These are phyloP conservation scores for Dicentrarchus labrax DNA, from an alignment of 2,113 vertebrate genomes.

Conservation along the genomic window DNA sequence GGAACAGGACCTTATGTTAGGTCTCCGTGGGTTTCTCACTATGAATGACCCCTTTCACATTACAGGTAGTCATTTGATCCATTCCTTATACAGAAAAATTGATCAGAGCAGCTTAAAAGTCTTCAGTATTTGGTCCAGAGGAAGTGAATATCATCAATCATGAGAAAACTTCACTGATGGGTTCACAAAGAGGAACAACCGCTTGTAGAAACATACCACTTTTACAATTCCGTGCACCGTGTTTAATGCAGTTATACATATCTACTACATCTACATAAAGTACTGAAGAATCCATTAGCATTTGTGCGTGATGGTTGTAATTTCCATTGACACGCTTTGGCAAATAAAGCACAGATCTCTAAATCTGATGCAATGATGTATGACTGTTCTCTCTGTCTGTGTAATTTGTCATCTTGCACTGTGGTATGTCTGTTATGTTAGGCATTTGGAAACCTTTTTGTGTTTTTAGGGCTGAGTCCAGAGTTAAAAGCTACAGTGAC, in stretches of 20 bases:
- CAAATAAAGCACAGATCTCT: neutral
- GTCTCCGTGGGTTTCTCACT: neutral
- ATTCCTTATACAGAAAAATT: neutral
- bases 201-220: neutral
- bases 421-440: neutral
- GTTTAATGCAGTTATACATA: neutral
- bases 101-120: neutral
- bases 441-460: neutral
- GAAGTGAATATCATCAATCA: too few relatives aligned
- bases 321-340: neutral
- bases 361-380: neutral
- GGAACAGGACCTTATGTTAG: neutral
- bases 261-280: too few relatives aligned
- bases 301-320: neutral
- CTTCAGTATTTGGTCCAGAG: neutral
- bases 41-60: neutral
- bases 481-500: neutral
- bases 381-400: neutral
- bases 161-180: too few relatives aligned
- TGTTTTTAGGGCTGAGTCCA: neutral
- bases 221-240: neutral
- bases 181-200: neutral
- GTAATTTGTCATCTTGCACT: neutral
- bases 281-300: neutral
- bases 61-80: neutral